A percentile compares a stretch with the other conserved stretches of the same genome.
Evolutionary conservation across 2,113 vertebrate genomes (phyloP).

Genomic region (Lophotis ruficrista): DNA sequence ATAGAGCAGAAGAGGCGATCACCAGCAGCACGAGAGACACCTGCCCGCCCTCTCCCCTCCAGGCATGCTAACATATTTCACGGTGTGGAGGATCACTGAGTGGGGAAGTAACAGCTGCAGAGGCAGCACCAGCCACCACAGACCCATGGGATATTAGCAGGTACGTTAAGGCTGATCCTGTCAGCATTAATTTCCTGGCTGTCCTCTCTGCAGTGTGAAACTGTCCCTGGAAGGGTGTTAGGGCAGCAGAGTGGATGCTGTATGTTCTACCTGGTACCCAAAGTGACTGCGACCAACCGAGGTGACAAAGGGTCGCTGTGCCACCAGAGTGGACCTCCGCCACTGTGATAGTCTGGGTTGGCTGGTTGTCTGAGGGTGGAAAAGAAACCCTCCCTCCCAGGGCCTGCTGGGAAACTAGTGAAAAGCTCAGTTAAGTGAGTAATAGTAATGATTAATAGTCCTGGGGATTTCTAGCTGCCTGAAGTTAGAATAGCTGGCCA

Average conservation of each 20-base stretch:
- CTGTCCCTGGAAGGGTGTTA: background rate
- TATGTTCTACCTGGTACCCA: background rate
- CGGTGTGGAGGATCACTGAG: background rate
- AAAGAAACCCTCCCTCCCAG: background rate
- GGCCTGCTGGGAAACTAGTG: background rate
- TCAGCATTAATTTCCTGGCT: background rate
- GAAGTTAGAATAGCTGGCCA: background rate
- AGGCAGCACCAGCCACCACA: background rate
- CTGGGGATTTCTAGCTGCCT: background rate
- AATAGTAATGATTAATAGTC: background rate
- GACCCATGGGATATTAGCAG: background rate
- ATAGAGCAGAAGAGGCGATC: background rate
- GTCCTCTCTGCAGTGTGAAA: background rate
- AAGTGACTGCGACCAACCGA: background rate
- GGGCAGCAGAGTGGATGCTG: background rate
- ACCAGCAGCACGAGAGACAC: accelerated
- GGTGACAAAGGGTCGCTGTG: background rate
- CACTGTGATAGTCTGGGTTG: background rate
- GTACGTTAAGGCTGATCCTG: background rate
- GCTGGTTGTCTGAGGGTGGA: background rate
- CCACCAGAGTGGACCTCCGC: background rate
- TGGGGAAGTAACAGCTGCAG: background rate
- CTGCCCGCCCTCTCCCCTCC: background rate
- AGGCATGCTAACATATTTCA: background rate
- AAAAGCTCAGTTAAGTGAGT: background rate